A percentile compares a stretch with the other conserved stretches of the same genome.
These are phyloP conservation scores for Trissolcus basalis DNA, from an alignment of 1,140 invertebrate genomes.

Conservation along the genomic window DNA sequence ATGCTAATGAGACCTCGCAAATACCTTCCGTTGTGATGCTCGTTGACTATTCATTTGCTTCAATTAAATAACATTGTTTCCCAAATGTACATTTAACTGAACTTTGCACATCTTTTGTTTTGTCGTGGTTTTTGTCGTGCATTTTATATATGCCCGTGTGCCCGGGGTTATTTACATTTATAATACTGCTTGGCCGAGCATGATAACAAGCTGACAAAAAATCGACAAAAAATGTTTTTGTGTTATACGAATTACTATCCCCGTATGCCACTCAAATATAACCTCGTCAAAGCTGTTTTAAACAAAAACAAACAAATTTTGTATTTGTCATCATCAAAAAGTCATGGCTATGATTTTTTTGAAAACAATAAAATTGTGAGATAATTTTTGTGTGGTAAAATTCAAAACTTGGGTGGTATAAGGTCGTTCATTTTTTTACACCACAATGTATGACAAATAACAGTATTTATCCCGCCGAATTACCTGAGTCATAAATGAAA, in stretches of 20 bases:
- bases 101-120: conserved; percentile 41
- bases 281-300: too few species aligned
- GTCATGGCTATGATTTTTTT: too few species aligned
- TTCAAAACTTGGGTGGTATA: conserved; percentile 10
- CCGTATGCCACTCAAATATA: too few species aligned
- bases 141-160: conserved; percentile 19
- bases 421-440: conserved; percentile 9
- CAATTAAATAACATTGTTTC: conserved; percentile 47
- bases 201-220: too few species aligned
- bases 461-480: conserved; percentile 18
- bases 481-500: conserved; percentile 2
- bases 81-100: conserved; percentile 35
- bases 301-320: too few species aligned
- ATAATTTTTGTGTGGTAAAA: not conserved
- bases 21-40: conserved; percentile 27
- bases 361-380: too few species aligned
- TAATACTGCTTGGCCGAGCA: conserved; percentile 8
- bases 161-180: conserved; percentile 36
- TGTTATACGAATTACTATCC: too few species aligned
- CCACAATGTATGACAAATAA: conserved; percentile 20
- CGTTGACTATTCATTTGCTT: conserved; percentile 54
- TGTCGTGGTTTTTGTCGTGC: conserved; percentile 23
- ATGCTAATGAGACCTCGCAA: conserved; percentile 66
- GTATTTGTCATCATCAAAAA: too few species aligned
- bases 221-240: too few species aligned